Percentiles rank a stretch among this genome's conserved stretches.
Conservation (phyloP, 2,797 vertebrate species). For the Syndactyla subalaris region DNA sequence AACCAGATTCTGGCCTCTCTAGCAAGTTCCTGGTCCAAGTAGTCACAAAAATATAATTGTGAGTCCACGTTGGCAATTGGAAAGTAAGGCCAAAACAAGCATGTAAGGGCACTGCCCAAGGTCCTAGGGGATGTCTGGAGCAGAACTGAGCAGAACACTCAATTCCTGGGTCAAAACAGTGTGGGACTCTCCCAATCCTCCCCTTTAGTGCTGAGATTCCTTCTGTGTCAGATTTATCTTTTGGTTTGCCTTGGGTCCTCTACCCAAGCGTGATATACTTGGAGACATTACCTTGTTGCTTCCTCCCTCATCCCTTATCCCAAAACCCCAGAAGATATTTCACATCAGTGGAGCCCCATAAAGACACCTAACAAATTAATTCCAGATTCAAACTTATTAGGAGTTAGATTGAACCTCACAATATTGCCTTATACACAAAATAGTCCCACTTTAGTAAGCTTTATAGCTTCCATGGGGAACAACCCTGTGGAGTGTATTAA, state of each 20-base stretch:
- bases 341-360: not conserved
- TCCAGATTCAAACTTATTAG: constrained; percentile 32
- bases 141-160: not conserved
- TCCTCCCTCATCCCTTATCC: not conserved
- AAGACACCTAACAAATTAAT: constrained; percentile 30
- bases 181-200: not conserved
- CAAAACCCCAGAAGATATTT: not conserved
- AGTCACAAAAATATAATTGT: not conserved
- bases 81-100: not conserved
- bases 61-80: not conserved
- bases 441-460: constrained; percentile 43
- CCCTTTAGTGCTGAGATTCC: not conserved
- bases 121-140: not conserved
- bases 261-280: not conserved
- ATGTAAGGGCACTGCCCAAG: not conserved
- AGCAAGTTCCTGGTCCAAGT: not conserved
- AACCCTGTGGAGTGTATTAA: constrained; percentile 51
- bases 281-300: not conserved
- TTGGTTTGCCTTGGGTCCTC: not conserved
- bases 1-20: not conserved
- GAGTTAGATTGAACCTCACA: constrained; percentile 10
- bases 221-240: not conserved
- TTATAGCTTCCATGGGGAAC: constrained; percentile 51
- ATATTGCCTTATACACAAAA: constrained; percentile 38
- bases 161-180: not conserved